Conservation (phyloP, 2,888 invertebrate genomes). For the Drosophila merina region DNA sequence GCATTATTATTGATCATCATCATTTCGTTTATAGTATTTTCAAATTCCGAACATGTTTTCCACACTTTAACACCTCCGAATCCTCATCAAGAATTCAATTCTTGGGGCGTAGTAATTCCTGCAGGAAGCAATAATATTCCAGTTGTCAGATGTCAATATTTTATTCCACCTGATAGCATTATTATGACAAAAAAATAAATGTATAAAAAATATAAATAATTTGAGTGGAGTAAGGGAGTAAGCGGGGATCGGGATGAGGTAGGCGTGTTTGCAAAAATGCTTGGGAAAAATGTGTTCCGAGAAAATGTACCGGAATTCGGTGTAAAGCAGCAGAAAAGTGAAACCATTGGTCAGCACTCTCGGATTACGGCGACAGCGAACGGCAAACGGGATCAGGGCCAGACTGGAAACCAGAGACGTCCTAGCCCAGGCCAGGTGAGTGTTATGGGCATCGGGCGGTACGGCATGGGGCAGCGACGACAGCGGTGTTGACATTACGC, state of each 20-base stretch:
- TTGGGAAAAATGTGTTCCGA: slow-evolving; percentile 82
- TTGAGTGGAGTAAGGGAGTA: slow-evolving; percentile 7
- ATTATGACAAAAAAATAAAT: slow-evolving; percentile 9
- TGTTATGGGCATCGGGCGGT: slow-evolving; percentile 19
- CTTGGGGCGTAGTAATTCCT: slow-evolving; percentile 22
- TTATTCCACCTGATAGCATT: slow-evolving; percentile 41
- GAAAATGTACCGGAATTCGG: slow-evolving; percentile 82
- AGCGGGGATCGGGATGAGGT: slow-evolving; percentile 11
- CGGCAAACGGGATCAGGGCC: slow-evolving; percentile 57
- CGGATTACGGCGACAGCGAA: slow-evolving; percentile 58
- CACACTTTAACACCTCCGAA: slow-evolving; percentile 34
- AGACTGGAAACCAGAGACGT: slow-evolving; percentile 60
- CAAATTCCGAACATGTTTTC: slow-evolving; percentile 33
- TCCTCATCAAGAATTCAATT: slow-evolving; percentile 35
- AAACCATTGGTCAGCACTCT: slow-evolving; percentile 47
- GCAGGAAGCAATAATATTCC: slow-evolving; percentile 59
- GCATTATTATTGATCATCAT: slow-evolving; percentile 24
- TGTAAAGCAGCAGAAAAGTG: slow-evolving; percentile 75
- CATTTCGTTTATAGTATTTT: slow-evolving; percentile 20
- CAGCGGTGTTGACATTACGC: slow-evolving; percentile 45
- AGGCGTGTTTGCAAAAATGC: slow-evolving; percentile 54
- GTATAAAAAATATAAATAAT: slow-evolving; percentile 21
- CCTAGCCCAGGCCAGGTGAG: slow-evolving; percentile 38
- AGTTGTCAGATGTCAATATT: slow-evolving; percentile 21
- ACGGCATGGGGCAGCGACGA: slow-evolving; percentile 11